Evolutionary conservation across 2,797 vertebrate genomes (phyloP), one percentile per base, ranked within the genome.

Genomic region (Bovichtus variegatus): DNA sequence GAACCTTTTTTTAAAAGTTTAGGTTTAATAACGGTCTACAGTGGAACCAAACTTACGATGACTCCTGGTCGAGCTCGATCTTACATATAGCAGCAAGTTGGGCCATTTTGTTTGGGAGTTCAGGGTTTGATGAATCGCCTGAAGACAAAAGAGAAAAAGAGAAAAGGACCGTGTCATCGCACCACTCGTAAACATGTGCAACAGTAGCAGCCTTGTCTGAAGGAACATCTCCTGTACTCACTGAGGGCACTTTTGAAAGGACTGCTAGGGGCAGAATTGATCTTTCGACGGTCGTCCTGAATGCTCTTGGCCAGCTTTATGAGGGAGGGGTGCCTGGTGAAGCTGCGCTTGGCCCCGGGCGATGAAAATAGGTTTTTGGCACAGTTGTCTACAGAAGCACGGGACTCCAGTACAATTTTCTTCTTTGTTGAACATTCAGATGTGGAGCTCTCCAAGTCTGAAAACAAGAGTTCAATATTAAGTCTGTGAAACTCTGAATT

Each of bases 361-460:
- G 95, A 91, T n/a, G 97, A 94, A 78, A 99, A 99, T 15, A 99
- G 97, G 79, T 97, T 97, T 94, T 99, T 99, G 84, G 97, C 94
- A 86, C 97, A 99, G 83, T 97, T 97, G 11, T 98, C 96, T 51
- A 95, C 91, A 4, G 95, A 94, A 21, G 91, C 15, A 6, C 81
- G 91, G 6, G 84, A 83, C 53, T 92, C 91, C 43, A 95, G 90
- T 0, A 90, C 72, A 46, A 76, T 18, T 27, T 90, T 85, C 54
- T 85, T 66, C 46, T 82, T 27, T 21, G 89, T 27, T 9, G 83
- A 40, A 21, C n/a, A 34, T 4, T 40, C 31, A 1, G 89, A 53
- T 1, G 78, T 4, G 38, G 87, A 47, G 16, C 89, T 89, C 62
- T 92, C 88, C 44, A 60, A 21, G 60, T 95, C 91, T 68, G 53